Evolutionary conservation across 1,140 invertebrate genomes (phyloP).

Genomic region (Papilio dardanus): DNA sequence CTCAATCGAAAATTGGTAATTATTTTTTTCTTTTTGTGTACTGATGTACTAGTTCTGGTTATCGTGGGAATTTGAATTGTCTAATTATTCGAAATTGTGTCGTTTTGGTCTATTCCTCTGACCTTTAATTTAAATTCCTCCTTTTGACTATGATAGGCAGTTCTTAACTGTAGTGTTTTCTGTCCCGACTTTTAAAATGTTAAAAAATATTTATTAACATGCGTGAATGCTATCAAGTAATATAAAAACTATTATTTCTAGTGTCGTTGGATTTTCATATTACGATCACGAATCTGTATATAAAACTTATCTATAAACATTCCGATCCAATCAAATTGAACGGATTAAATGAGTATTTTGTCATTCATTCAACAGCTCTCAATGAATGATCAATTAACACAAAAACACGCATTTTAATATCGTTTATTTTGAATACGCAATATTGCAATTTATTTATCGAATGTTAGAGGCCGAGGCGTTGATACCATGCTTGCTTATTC

Average conservation of each 20-base stretch:
- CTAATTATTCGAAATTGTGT: too few relatives aligned
- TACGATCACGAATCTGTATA: neutral
- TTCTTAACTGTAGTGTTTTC: too few relatives aligned
- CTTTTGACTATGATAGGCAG: too few relatives aligned
- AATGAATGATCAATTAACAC: neutral
- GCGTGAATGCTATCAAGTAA: too few relatives aligned
- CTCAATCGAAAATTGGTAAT: neutral
- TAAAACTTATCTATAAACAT: too few relatives aligned
- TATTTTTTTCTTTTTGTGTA: neutral
- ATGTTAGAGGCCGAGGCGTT: slow-evolving; percentile 45
- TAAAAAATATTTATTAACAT: too few relatives aligned
- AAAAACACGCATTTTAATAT: neutral
- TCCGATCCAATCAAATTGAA: too few relatives aligned
- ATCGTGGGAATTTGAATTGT: too few relatives aligned
- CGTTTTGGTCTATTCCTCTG: too few relatives aligned
- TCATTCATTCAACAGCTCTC: neutral
- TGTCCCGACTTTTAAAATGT: too few relatives aligned
- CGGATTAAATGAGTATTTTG: neutral
- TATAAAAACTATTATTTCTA: too few relatives aligned
- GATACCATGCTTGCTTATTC: slow-evolving; percentile 51
- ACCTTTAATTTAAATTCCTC: too few relatives aligned
- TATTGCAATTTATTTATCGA: slow-evolving; percentile 52
- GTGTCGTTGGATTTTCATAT: neutral
- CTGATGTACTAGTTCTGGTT: neutral
- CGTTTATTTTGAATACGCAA: neutral